phyloP scores from a whole-genome alignment of 2,888 invertebrate species.

The Tenthredo mesomela region DNA sequence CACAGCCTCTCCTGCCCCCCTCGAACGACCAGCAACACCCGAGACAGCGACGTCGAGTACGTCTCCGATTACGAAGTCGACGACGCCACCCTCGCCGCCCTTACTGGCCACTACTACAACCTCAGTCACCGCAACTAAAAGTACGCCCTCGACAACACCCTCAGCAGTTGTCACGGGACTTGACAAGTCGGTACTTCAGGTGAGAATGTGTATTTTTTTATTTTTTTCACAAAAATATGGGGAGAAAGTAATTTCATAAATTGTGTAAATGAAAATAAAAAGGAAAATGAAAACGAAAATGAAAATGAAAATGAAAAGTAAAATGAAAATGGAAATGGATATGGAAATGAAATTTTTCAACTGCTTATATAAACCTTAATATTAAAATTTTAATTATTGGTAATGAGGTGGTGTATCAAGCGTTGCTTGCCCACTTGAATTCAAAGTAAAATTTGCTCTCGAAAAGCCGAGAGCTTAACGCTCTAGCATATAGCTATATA shows the following conservation, averaged over 20 bases:
- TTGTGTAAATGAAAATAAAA: neutral
- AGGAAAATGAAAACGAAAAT: neutral
- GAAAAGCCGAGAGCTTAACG: neutral
- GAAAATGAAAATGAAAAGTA: neutral
- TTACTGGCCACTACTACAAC: slow-evolving; percentile 57
- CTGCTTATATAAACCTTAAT: neutral
- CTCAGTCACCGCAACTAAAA: slow-evolving; percentile 73
- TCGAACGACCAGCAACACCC: slow-evolving; percentile 63
- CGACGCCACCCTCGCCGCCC: slow-evolving; percentile 71
- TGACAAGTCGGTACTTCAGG: slow-evolving; percentile 88
- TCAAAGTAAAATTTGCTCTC: slow-evolving; percentile 32
- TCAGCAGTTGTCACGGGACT: slow-evolving; percentile 83
- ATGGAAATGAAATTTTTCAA: neutral
- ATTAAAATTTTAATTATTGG: slow-evolving; percentile 1
- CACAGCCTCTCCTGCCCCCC: slow-evolving; percentile 70
- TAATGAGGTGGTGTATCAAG: slow-evolving; percentile 23
- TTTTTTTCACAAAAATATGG: neutral
- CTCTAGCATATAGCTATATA: neutral
- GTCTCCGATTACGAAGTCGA: slow-evolving; percentile 55
- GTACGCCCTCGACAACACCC: slow-evolving; percentile 78
- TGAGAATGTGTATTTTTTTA: slow-evolving; percentile 67
- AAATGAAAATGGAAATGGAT: neutral
- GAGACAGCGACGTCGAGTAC: slow-evolving; percentile 70
- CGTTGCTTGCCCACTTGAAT: slow-evolving; percentile 35
- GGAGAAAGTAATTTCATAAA: neutral